Percentiles rank a stretch among this genome's conserved stretches.
phyloP scores from a whole-genome alignment of 2,113 vertebrate genomes.

The Zosterops japonicus region DNA sequence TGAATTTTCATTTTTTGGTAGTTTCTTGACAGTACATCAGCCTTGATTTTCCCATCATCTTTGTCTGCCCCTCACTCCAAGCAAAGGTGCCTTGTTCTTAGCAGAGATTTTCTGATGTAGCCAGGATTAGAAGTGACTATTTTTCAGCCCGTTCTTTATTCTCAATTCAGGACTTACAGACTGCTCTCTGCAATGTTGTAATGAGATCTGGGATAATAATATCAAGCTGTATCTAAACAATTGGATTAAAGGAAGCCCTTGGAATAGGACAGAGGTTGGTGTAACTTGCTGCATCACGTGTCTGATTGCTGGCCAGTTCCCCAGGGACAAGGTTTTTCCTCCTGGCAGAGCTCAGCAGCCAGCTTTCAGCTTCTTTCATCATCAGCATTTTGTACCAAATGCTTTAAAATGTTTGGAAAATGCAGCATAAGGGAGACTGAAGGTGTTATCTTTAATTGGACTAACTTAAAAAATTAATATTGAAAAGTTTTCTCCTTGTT shows the following conservation, averaged over 20 bases:
- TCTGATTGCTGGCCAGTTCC: conserved; percentile 2
- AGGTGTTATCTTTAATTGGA: conserved; percentile 70
- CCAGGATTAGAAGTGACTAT: background rate
- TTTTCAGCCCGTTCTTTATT: conserved; percentile 15
- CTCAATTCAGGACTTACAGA: conserved; percentile 11
- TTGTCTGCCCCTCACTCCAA: background rate
- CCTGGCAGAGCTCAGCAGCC: conserved; percentile 40
- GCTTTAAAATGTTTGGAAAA: conserved; percentile 68
- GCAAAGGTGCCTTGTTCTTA: background rate
- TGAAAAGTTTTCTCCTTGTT: conserved; percentile 30
- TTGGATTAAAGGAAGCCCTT: conserved; percentile 68
- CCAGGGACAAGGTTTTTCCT: conserved; percentile 37
- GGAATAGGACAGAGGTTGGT: conserved; percentile 55
- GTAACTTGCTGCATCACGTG: conserved; percentile 33
- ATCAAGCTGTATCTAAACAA: conserved; percentile 53
- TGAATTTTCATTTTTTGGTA: background rate
- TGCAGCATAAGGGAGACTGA: conserved; percentile 63
- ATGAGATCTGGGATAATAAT: conserved; percentile 62
- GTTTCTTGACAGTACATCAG: background rate
- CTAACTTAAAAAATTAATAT: conserved; percentile 72
- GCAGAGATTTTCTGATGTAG: background rate
- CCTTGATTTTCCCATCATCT: background rate
- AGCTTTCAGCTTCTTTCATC: conserved; percentile 52
- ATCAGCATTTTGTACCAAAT: conserved; percentile 64
- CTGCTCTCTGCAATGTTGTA: conserved; percentile 41